A percentile compares a stretch with the other conserved stretches of the same genome.
phyloP scores from a whole-genome alignment of 1,140 invertebrate species.

The Orchesella cincta region DNA sequence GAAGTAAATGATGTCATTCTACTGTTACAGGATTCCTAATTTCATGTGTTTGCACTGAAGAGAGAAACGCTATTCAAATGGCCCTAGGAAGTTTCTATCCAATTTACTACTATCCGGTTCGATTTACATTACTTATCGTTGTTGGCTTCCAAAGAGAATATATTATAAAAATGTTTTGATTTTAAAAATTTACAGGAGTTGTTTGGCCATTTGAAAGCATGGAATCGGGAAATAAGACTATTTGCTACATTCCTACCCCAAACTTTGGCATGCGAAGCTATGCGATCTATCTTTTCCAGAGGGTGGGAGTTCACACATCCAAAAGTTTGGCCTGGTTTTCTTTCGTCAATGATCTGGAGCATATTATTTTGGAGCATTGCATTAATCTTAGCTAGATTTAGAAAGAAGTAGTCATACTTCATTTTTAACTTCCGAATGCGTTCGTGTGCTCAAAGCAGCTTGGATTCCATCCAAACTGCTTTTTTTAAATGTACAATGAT shows the following conservation, averaged over 20 bases:
- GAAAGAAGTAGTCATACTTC: constrained; percentile 72
- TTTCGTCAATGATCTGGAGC: constrained; percentile 86
- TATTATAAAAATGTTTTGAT: no score
- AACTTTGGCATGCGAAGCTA: constrained; percentile 85
- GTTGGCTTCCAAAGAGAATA: no score
- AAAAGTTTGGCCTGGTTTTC: constrained; percentile 84
- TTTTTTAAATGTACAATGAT: no score
- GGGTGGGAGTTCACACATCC: constrained; percentile 81
- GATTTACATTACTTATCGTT: constrained; percentile 52
- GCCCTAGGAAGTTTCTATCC: constrained; percentile 88
- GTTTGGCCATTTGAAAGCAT: constrained; percentile 93
- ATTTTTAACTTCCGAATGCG: no score
- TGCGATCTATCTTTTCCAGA: constrained; percentile 83
- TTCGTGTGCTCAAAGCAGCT: no score
- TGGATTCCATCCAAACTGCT: no score
- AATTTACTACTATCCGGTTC: constrained; percentile 85
- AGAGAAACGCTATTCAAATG: constrained; percentile 88
- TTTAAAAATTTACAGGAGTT: constrained; percentile 65
- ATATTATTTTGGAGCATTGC: constrained; percentile 80
- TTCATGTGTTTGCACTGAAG: constrained; percentile 81
- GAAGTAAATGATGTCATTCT: no score
- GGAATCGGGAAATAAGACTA: no score
- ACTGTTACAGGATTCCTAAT: constrained; percentile 83
- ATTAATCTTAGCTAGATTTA: constrained; percentile 66
- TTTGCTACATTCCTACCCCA: constrained; percentile 82